These are phyloP conservation scores for Epinotia brunnichana DNA, from an alignment of 2,888 invertebrate species.

Conservation along the genomic window DNA sequence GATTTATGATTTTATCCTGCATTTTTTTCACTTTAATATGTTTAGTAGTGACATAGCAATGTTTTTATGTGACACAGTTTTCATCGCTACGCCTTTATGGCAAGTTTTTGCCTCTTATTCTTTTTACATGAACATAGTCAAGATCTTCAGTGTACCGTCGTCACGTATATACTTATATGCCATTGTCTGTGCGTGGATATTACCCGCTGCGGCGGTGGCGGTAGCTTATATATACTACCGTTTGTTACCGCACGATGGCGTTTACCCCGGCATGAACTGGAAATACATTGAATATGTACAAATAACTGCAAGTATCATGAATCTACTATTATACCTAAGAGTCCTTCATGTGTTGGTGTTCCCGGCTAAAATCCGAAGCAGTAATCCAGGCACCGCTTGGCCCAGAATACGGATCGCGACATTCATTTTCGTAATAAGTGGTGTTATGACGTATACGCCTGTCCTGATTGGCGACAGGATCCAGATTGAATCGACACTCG, in stretches of 20 bases:
- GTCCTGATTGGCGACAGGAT: neutral
- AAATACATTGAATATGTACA: neutral
- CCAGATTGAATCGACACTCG: neutral
- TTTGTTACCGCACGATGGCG: no score
- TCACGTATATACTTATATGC: constrained; percentile 14
- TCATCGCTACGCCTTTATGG: constrained; percentile 5
- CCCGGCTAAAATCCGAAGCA: constrained; percentile 20
- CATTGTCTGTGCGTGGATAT: constrained; percentile 9
- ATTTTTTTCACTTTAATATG: neutral
- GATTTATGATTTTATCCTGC: no score
- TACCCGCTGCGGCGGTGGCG: neutral
- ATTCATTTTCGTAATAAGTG: constrained; percentile 16
- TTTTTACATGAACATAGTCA: constrained; percentile 30
- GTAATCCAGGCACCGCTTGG: neutral
- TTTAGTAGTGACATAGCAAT: neutral
- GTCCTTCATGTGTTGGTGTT: constrained; percentile 15
- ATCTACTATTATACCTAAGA: constrained; percentile 21
- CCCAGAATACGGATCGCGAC: constrained; percentile 24
- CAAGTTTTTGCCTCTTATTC: constrained; percentile 23
- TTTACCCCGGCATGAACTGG: neutral
- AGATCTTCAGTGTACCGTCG: constrained; percentile 15
- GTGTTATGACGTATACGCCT: constrained; percentile 2
- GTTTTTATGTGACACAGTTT: neutral
- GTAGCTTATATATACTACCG: no score
- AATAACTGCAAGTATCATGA: constrained; percentile 4